phyloP scores from a whole-genome alignment of 2,113 vertebrate species.

The Sander lucioperca region DNA sequence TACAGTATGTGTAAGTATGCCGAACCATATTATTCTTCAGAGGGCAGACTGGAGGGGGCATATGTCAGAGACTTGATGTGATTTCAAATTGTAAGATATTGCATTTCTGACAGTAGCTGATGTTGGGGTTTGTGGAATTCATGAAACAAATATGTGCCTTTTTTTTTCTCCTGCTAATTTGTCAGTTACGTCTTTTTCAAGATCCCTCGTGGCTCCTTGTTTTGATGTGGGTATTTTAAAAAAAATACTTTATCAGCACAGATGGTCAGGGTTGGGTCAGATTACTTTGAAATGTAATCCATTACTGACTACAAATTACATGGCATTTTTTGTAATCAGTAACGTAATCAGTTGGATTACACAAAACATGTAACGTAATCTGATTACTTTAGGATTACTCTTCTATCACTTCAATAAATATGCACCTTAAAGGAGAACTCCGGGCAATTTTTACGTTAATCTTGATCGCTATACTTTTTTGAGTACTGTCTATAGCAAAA shows the following conservation, averaged over 20 bases:
- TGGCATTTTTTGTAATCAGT: no score
- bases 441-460: no score
- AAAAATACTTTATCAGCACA: neutral
- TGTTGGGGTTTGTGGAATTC: conserved; percentile 45
- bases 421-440: no score
- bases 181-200: conserved; percentile 20
- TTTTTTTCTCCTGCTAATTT: conserved; percentile 44
- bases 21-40: conserved; percentile 51
- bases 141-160: conserved; percentile 23
- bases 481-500: no score
- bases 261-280: neutral
- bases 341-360: no score
- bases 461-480: no score
- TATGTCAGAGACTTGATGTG: conserved; percentile 54
- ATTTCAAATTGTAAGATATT: conserved; percentile 64
- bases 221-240: neutral
- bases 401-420: no score
- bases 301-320: no score
- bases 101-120: conserved; percentile 56
- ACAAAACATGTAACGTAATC: no score
- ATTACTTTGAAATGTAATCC: no score
- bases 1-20: conserved; percentile 42
- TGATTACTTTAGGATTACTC: no score
- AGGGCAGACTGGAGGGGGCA: conserved; percentile 38
- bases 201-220: conserved; percentile 5